These are phyloP conservation scores for Calliopsis andreniformis DNA, from an alignment of 1,140 invertebrate genomes.

Conservation along the genomic window DNA sequence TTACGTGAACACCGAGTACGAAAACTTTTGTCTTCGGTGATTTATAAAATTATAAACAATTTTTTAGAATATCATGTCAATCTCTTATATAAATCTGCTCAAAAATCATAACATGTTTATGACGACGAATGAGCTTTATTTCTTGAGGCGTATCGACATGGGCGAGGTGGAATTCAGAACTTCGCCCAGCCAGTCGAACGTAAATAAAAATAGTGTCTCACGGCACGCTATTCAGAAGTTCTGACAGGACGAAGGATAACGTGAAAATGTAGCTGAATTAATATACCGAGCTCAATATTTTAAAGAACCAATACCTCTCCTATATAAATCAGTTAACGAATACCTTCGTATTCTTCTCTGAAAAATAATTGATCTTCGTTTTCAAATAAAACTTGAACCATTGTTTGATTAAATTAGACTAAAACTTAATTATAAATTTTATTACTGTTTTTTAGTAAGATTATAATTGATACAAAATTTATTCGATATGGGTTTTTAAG, in stretches of 20 bases:
- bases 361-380: too few relatives aligned
- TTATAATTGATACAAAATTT: too few relatives aligned
- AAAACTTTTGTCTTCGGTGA: too few relatives aligned
- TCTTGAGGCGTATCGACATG: constrained; percentile 24
- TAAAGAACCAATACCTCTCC: background rate
- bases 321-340: constrained; percentile 19
- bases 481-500: too few relatives aligned
- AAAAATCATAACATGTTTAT: constrained; percentile 28
- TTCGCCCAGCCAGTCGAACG: constrained; percentile 17
- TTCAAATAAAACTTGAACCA: too few relatives aligned
- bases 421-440: too few relatives aligned
- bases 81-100: background rate
- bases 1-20: too few relatives aligned
- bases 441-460: too few relatives aligned
- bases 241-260: constrained; percentile 24
- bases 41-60: background rate
- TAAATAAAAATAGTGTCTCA: constrained; percentile 35
- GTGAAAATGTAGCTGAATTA: background rate
- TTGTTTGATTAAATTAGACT: too few relatives aligned
- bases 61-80: constrained; percentile 1
- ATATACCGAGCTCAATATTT: constrained; percentile 3
- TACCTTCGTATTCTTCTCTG: background rate
- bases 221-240: constrained; percentile 31
- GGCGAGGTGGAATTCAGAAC: constrained; percentile 24
- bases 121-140: constrained; percentile 40